A percentile compares a stretch with the other conserved stretches of the same genome.
Evolutionary conservation across 2,888 invertebrate species (phyloP).

Genomic region (Amblyteles armatorius): DNA sequence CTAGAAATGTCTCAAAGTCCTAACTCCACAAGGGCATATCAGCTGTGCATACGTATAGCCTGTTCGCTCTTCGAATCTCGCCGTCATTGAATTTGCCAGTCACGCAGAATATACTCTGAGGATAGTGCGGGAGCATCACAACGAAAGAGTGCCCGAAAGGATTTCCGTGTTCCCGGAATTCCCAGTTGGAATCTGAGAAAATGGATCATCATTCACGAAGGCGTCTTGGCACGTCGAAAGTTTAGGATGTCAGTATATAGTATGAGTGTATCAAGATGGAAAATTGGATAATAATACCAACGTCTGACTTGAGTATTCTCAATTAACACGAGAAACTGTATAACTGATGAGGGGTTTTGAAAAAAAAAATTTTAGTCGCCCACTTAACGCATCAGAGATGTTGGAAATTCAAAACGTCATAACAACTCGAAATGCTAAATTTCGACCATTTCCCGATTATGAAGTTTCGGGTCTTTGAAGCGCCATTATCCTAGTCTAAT

Average conservation of each 20-base stretch:
- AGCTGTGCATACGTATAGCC: too few relatives aligned
- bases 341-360: neutral
- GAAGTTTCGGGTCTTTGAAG: neutral
- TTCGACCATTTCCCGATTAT: neutral
- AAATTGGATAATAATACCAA: neutral
- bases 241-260: neutral
- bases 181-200: slow-evolving; percentile 13
- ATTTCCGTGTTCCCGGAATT: slow-evolving; percentile 38
- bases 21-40: too few relatives aligned
- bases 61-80: neutral
- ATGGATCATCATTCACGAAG: neutral
- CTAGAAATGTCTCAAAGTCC: too few relatives aligned
- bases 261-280: neutral
- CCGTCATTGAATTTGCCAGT: neutral
- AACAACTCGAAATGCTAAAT: neutral
- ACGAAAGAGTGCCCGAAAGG: slow-evolving; percentile 18
- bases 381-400: neutral
- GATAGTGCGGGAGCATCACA: neutral
- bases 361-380: neutral
- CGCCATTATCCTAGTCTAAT: too few relatives aligned
- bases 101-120: neutral
- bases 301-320: neutral
- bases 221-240: neutral
- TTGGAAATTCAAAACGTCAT: neutral
- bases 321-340: neutral